Evolutionary conservation across 2,888 invertebrate species (phyloP).

Genomic region (Cistogaster globosa): DNA sequence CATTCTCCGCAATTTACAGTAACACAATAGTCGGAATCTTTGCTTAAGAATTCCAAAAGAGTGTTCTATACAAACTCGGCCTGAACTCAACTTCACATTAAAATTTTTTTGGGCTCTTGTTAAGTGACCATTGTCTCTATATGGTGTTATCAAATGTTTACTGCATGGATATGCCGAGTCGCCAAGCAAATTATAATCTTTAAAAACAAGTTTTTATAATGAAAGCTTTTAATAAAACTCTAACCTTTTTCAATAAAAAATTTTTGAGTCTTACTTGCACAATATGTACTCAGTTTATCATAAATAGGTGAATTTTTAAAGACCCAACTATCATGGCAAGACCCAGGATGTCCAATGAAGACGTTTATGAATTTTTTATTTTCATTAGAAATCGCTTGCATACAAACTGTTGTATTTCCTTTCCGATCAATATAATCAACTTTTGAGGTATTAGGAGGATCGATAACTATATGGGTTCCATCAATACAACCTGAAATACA

Average conservation of each 20-base stretch:
- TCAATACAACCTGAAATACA: neutral
- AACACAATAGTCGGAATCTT: too few relatives aligned
- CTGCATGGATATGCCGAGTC: conserved; percentile 65
- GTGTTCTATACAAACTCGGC: conserved; percentile 44
- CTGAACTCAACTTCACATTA: conserved; percentile 57
- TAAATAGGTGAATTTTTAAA: conserved; percentile 29
- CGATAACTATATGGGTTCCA: neutral
- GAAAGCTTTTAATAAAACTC: conserved; percentile 6
- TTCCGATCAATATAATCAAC: conserved; percentile 44
- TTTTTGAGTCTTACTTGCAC: conserved; percentile 24
- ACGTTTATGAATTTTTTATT: conserved; percentile 52
- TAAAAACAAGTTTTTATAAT: conserved; percentile 10
- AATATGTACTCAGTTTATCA: conserved; percentile 25
- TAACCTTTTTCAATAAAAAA: conserved; percentile 5
- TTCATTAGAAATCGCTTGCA: conserved; percentile 23
- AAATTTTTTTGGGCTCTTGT: too few relatives aligned
- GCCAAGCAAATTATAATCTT: conserved; percentile 54
- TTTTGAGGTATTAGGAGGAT: conserved; percentile 14
- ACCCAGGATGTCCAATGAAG: conserved; percentile 57
- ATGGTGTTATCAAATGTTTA: too few relatives aligned
- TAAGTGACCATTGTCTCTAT: too few relatives aligned
- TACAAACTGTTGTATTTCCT: conserved; percentile 24
- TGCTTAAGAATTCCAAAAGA: conserved; percentile 6
- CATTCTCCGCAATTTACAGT: too few relatives aligned
- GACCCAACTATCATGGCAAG: too few relatives aligned